phyloP scores from a whole-genome alignment of 2,113 vertebrate genomes.

The Cranoglanis bouderius region DNA sequence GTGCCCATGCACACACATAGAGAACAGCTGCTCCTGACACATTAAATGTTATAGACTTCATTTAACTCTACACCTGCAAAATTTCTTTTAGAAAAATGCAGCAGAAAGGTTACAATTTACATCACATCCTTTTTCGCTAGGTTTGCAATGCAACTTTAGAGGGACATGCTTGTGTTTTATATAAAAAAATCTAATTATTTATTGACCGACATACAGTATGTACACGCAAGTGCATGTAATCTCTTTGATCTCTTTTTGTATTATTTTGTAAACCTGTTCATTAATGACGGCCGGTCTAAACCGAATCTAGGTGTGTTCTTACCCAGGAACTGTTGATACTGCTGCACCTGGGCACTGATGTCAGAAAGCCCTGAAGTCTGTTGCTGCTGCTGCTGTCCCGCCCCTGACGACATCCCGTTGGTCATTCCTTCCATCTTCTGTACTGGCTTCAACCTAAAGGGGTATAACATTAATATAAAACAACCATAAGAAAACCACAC shows the following conservation, averaged over 20 bases:
- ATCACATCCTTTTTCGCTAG: background rate
- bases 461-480: background rate
- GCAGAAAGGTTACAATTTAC: background rate
- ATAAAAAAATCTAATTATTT: background rate
- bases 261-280: background rate
- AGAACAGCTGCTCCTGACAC: background rate
- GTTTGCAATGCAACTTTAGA: background rate
- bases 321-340: slow-evolving; percentile 95
- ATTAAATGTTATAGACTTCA: background rate
- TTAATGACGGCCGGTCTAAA: background rate
- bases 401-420: slow-evolving; percentile 82
- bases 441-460: slow-evolving; percentile 84
- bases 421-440: slow-evolving; percentile 94
- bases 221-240: background rate
- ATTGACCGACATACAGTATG: background rate
- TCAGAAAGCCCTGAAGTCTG: slow-evolving; percentile 80
- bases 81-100: background rate
- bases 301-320: slow-evolving; percentile 46
- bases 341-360: slow-evolving; percentile 92
- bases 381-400: slow-evolving; percentile 78
- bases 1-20: background rate
- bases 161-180: background rate
- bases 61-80: background rate
- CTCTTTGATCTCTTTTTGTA: background rate
- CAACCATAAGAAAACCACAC: background rate